These are phyloP conservation scores for Leptestheria dahalacensis DNA, from an alignment of 1,140 invertebrate genomes.

Conservation along the genomic window DNA sequence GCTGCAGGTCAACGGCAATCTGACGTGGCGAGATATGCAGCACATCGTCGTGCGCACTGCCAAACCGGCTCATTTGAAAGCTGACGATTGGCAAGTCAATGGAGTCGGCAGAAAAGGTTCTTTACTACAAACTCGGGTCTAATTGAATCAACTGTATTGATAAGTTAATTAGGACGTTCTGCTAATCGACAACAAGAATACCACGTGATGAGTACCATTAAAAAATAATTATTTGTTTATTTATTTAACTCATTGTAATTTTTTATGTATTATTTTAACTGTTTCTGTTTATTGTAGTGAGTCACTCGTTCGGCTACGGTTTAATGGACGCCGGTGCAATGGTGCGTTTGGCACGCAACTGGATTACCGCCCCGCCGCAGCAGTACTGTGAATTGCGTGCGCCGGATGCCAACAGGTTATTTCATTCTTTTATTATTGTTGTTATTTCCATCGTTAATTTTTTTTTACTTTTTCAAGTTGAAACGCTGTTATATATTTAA, in stretches of 20 bases:
- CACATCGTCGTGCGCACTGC: slow-evolving; percentile 50
- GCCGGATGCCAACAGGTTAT: slow-evolving; percentile 39
- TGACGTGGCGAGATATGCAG: slow-evolving; percentile 89
- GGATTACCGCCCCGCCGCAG: slow-evolving; percentile 74
- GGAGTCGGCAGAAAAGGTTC: slow-evolving; percentile 44
- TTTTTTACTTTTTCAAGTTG: too few species aligned
- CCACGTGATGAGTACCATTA: too few species aligned
- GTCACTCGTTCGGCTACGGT: slow-evolving; percentile 89
- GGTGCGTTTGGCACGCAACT: slow-evolving; percentile 68
- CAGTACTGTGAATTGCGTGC: slow-evolving; percentile 64
- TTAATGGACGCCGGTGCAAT: slow-evolving; percentile 88
- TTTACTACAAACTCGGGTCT: too few species aligned
- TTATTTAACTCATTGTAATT: too few species aligned
- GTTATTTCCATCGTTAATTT: too few species aligned
- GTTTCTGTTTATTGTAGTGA: slow-evolving; percentile 31
- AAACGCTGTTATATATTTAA: too few species aligned
- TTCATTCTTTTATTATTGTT: background rate
- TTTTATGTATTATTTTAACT: too few species aligned
- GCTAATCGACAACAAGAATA: too few species aligned
- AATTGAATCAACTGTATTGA: background rate
- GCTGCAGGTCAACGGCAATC: slow-evolving; percentile 66
- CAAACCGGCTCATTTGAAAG: slow-evolving; percentile 63
- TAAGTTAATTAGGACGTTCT: background rate
- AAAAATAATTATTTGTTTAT: too few species aligned
- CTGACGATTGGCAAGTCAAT: slow-evolving; percentile 67